These are phyloP conservation scores for Megaustenia siamemsis DNA, from an alignment of 2,888 invertebrate species.

Conservation along the genomic window DNA sequence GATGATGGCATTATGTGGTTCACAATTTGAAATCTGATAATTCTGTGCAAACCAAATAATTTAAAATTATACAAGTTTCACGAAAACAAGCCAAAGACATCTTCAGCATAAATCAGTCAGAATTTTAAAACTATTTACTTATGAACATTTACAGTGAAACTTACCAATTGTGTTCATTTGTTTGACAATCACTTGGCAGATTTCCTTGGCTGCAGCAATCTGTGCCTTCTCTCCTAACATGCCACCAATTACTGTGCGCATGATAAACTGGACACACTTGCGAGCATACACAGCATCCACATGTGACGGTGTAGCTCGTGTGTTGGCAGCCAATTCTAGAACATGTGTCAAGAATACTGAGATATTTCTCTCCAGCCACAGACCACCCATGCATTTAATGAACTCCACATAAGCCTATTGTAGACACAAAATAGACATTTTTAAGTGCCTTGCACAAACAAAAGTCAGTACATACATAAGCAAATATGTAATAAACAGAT, in stretches of 20 bases:
- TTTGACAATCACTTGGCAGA: slow-evolving; percentile 93
- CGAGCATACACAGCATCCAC: slow-evolving; percentile 98
- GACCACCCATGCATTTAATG: slow-evolving; percentile 93
- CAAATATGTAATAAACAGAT: too few relatives aligned
- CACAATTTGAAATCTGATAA: too few relatives aligned
- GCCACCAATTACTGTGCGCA: slow-evolving; percentile 93
- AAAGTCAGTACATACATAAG: too few relatives aligned
- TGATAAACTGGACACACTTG: slow-evolving; percentile 96
- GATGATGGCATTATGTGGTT: too few relatives aligned
- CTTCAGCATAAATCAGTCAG: too few relatives aligned
- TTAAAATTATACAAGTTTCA: too few relatives aligned
- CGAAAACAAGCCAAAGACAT: too few relatives aligned
- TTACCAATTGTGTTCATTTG: slow-evolving; percentile 88
- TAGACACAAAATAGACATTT: too few relatives aligned
- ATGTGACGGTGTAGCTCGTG: slow-evolving; percentile 96
- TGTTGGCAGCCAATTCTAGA: slow-evolving; percentile 93
- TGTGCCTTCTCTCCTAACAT: slow-evolving; percentile 98
- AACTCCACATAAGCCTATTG: slow-evolving; percentile 95
- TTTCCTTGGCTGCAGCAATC: slow-evolving; percentile 92
- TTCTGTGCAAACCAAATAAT: too few relatives aligned
- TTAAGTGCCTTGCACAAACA: too few relatives aligned
- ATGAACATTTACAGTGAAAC: slow-evolving; percentile 44
- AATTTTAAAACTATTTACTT: too few relatives aligned
- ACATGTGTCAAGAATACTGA: slow-evolving; percentile 92
- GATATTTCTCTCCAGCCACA: slow-evolving; percentile 96